A percentile compares a stretch with the other conserved stretches of the same genome.
phyloP scores from a whole-genome alignment of 1,140 invertebrate species.

The Drosophila suzukii region DNA sequence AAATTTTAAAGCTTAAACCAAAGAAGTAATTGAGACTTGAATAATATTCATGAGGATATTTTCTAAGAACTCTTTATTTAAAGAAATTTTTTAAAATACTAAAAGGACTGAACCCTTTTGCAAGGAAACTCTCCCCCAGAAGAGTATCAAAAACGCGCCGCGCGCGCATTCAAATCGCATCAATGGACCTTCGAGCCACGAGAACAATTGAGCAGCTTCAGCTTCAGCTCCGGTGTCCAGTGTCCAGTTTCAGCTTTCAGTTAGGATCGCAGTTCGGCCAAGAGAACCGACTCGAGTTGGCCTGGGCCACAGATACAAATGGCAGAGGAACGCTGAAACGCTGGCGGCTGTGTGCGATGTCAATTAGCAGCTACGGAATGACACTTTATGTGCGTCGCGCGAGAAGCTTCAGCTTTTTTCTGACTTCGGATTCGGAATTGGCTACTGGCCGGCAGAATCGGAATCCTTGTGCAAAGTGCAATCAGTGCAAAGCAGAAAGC shows the following conservation, averaged over 20 bases:
- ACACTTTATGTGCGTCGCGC: slow-evolving; percentile 83
- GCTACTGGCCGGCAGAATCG: slow-evolving; percentile 21
- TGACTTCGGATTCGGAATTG: slow-evolving; percentile 24
- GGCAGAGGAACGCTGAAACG: slow-evolving; percentile 21
- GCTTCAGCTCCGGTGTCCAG: slow-evolving; percentile 1
- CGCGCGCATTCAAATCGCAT: slow-evolving; percentile 76
- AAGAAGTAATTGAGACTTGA: too few species aligned
- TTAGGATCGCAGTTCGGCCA: slow-evolving; percentile 9
- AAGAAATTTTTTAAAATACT: too few species aligned
- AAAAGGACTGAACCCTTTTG: too few species aligned
- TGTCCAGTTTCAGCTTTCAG: slow-evolving; percentile 6
- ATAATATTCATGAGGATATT: too few species aligned
- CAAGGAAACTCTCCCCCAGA: background rate
- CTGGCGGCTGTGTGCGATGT: slow-evolving; percentile 79
- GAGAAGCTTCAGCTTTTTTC: slow-evolving; percentile 44
- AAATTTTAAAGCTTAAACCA: too few species aligned
- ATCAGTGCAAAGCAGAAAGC: slow-evolving; percentile 80
- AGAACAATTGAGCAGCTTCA: slow-evolving; percentile 71
- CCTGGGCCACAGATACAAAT: slow-evolving; percentile 20
- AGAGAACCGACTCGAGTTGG: slow-evolving; percentile 16
- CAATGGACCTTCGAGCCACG: slow-evolving; percentile 55
- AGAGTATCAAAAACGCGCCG: slow-evolving; percentile 65
- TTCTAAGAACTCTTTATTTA: background rate
- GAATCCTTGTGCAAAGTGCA: slow-evolving; percentile 77
- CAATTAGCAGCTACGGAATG: slow-evolving; percentile 83